Evolutionary conservation across 2,113 vertebrate species (phyloP).

Genomic region (Crocuta crocuta): DNA sequence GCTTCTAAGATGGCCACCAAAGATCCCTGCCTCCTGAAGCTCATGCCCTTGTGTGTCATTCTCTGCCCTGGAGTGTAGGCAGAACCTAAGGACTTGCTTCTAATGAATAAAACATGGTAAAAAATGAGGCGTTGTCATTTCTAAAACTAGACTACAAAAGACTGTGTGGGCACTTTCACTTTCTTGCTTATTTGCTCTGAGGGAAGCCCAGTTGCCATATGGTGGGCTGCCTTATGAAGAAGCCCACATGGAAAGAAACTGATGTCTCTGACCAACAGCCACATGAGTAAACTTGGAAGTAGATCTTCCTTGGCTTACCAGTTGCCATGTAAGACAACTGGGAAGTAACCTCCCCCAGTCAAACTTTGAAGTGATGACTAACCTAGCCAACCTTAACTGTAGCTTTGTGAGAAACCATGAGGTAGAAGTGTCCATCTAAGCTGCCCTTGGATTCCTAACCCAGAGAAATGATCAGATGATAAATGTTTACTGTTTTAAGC

Average conservation of each 20-base stretch:
- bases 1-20: neutral
- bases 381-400: neutral
- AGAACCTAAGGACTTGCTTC: neutral
- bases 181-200: neutral
- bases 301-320: neutral
- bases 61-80: neutral
- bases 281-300: neutral
- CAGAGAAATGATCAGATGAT: neutral
- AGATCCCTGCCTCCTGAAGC: neutral
- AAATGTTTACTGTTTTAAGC: neutral
- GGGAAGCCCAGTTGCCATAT: neutral
- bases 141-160: neutral
- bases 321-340: neutral
- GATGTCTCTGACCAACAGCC: neutral
- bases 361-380: neutral
- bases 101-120: neutral
- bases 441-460: neutral
- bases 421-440: neutral
- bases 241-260: neutral
- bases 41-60: neutral
- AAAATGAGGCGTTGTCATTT: neutral
- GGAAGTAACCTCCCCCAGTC: neutral
- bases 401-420: neutral
- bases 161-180: neutral
- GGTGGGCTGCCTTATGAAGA: neutral